Evolutionary conservation across 1,140 invertebrate genomes (phyloP), one percentile per base, ranked within the genome.

Genomic region (Hyposmocoma kahamanoa): DNA sequence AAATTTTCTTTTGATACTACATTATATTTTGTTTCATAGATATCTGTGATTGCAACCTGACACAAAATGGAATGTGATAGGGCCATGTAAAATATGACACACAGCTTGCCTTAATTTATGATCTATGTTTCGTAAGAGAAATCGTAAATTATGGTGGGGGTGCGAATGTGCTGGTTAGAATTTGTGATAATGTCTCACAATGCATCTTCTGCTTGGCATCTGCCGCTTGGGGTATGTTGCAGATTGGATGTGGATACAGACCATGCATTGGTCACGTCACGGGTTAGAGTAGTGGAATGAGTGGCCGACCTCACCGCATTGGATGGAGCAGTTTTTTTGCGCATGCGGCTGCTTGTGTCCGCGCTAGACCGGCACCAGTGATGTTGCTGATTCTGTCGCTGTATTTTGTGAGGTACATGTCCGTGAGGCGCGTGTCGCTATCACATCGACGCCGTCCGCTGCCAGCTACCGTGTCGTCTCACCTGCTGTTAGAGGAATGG

Each of bases 261-360:
- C 78, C 54, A 72, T 78, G 71, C 74, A 70, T 80, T 72, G 62
- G 67, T 67, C 62, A 72, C 64, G 48, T 65, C 62, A 53, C 53
- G 80, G 79, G 77, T 76, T n/a, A n/a, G n/a, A 75, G 77, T 83
- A 85, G 79, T 82, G 72, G 77, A 82, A 83, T 85, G 79, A 76
- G 79, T 78, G 82, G 73, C 78, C 79, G 77, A 79, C 71, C 54
- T 79, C 79, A 81, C 79, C 75, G 77, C 82, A 85, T 78, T 82
- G 52, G 72, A 74, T 82, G 77, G 79, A 78, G 70, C 76, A 79
- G 72, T 59, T 80, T 67, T 72, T 78, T 85, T 82, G 79, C 76
- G 82, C 82, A 85, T 85, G 82, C 67, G 69, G 65, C 74, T 81
- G 72, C 73, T 84, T 80, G 66, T 77, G 72, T 80, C 70, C 77